phyloP scores from a whole-genome alignment of 2,113 vertebrate genomes.

The Trinectes maculatus region DNA sequence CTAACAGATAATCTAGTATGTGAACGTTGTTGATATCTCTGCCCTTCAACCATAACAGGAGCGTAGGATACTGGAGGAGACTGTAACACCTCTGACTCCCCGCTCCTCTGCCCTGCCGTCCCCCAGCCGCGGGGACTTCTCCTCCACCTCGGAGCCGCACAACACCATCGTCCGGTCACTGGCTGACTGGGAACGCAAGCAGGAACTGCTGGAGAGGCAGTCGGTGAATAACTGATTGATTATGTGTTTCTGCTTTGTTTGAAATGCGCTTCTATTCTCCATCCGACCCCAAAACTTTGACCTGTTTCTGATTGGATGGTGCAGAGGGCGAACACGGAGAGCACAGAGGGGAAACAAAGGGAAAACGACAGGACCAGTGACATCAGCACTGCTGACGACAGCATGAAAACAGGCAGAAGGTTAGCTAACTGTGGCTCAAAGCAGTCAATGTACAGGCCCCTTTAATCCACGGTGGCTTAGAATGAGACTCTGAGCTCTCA shows the following conservation, averaged over 20 bases:
- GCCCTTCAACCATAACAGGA: conserved; percentile 80
- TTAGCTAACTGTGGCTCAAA: conserved; percentile 4
- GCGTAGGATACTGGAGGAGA: conserved; percentile 94
- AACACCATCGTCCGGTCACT: conserved; percentile 73
- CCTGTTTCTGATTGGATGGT: conserved; percentile 18
- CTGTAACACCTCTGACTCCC: conserved; percentile 87
- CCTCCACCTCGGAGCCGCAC: conserved; percentile 56
- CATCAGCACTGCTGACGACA: conserved; percentile 75
- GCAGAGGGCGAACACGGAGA: conserved; percentile 65
- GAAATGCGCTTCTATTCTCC: background rate
- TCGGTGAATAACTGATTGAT: conserved; percentile 63
- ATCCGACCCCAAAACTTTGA: background rate
- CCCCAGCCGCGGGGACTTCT: conserved; percentile 80
- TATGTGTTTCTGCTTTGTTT: background rate
- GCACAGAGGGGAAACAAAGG: conserved; percentile 51
- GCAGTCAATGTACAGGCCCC: background rate
- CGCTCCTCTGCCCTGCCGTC: conserved; percentile 75
- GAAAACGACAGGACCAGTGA: conserved; percentile 68
- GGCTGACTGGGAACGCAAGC: conserved; percentile 79
- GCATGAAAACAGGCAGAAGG: conserved; percentile 74
- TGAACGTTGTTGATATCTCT: background rate
- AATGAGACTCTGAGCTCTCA: background rate
- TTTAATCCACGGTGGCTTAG: background rate
- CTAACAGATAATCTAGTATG: background rate
- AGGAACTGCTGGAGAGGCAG: conserved; percentile 74